Evolutionary conservation across 2,797 vertebrate species (phyloP), one percentile per base, ranked within the genome.

Genomic region (Syngnathus acus): DNA sequence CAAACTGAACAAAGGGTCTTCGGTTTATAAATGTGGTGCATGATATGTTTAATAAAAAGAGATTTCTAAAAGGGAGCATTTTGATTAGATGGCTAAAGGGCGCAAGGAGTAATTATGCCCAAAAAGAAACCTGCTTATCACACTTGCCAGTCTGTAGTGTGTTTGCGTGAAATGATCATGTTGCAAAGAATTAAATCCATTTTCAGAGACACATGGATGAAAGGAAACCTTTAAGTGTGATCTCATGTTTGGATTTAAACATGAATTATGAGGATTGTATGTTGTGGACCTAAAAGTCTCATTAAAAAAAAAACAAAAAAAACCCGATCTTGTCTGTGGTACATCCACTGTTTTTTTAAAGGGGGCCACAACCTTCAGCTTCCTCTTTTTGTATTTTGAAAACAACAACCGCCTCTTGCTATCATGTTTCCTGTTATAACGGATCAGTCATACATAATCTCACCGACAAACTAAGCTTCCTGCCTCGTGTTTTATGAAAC

Each of bases 301-400:
- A 42, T 45, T 21, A 8, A 23, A 23, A 26, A 37, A n/a, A 19
- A 32, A 23, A 4, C 10, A 9, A 37, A 38, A 59, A 38, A 3
- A 38, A 16, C 45, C n/a, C 4, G 2, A 21, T 23, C 14, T 50
- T 26, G 40, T 5, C 42, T 62, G 32, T 16, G 62, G n/a, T 40
- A 61, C 57, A 66, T 71, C 75, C 68, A 57, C 66, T 73, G 73
- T 80, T 62, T 62, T 32, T 40, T 61, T 14, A 62, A 45, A 23
- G 23, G 42, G 13, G 61, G 47, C 62, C 48, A 16, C 65, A 71
- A 78, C 77, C 70, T 77, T 68, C 40, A 68, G 70, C 78, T 86
- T 86, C 83, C 83, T 78, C 79, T 77, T 85, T 83, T 64, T 72
- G 26, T 70, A 70, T 82, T 86, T 86, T 84, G n/a, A 84, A 77